Conservation (phyloP, 2,797 vertebrate species). For the Pangasius sanitwongsei region DNA sequence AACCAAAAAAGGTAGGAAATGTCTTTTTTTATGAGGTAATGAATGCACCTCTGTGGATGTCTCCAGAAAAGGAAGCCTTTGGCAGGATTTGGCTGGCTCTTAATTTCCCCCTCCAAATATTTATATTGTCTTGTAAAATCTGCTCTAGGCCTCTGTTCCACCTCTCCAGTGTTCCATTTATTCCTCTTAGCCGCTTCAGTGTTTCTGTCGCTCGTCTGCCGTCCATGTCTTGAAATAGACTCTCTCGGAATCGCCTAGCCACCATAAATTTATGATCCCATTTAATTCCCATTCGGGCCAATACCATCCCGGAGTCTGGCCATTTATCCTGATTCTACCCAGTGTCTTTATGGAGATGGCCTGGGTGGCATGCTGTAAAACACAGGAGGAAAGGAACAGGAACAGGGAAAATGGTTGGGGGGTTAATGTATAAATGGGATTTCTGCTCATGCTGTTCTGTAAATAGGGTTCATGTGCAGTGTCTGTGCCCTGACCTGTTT, state of each 20-base stretch:
- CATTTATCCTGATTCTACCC: constrained; percentile 47
- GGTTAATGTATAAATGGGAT: constrained; percentile 44
- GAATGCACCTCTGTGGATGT: constrained; percentile 24
- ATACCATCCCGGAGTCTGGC: constrained; percentile 40
- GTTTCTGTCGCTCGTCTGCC: constrained; percentile 31
- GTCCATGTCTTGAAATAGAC: constrained; percentile 21
- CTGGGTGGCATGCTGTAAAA: constrained; percentile 36
- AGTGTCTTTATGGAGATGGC: constrained; percentile 44
- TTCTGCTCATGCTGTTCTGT: constrained; percentile 32
- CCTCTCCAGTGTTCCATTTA: constrained; percentile 35
- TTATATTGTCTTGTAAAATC: constrained; percentile 51
- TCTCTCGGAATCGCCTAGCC: constrained; percentile 34
- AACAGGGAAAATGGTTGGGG: constrained; percentile 24
- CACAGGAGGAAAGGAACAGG: constrained; percentile 24
- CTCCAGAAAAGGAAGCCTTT: constrained; percentile 40
- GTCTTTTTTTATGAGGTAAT: constrained; percentile 50
- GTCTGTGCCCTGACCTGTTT: constrained; percentile 1
- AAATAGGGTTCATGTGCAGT: constrained; percentile 45
- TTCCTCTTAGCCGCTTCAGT: constrained; percentile 26
- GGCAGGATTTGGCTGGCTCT: constrained; percentile 43
- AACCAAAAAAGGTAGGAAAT: constrained; percentile 41
- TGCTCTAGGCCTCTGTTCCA: constrained; percentile 18
- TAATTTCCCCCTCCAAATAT: constrained; percentile 53
- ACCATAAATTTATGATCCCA: constrained; percentile 51
- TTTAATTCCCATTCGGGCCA: constrained; percentile 54